Evolutionary conservation across 2,797 vertebrate genomes (phyloP), one percentile per base, ranked within the genome.

Genomic region (Micropoecilia bifurca): DNA sequence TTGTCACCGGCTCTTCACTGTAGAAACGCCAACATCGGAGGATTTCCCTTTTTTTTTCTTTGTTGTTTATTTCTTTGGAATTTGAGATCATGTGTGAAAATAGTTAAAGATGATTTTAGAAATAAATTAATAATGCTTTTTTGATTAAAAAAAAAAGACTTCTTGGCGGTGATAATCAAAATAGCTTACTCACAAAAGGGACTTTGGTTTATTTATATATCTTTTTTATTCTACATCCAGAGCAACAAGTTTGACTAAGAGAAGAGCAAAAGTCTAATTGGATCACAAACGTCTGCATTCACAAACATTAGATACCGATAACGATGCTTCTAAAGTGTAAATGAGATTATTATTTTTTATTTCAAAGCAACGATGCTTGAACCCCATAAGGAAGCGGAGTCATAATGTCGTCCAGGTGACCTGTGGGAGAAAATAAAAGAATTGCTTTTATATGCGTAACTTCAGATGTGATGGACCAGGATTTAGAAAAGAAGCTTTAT

Each of bases 21-120:
- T 97, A 96, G 98, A 97, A 96, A 98, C 96, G 97, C 97, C 97
- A 99, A 98, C 97, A 97, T 97, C 95, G 84, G 96, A 93, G 90
- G 84, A 91, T 41, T 80, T 47, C 85, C 73, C 73, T 75, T 79
- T 75, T 96, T 25, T 79, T 13, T 85, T 80, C 81, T 90, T 25
- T 69, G 75, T 82, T 90, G 86, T 93, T 90, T 80, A 90, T 95
- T 94, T 95, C 88, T 94, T 93, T 93, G 86, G 92, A 79, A 92
- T 91, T 92, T 89, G 72, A 91, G 93, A 94, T 93, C 89, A 77
- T 94, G 93, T 95, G 94, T 95, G 93, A 92, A 93, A 87, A 94
- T 94, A 93, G 93, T 89, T 90, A 82, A 90, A 91, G 80, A 91
- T 90, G 92, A 94, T 95, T 95, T 96, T 96, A 95, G 93, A 94